Evolutionary conservation across 2,113 vertebrate genomes (phyloP).

Genomic region (Andinoacara biseriatus): DNA sequence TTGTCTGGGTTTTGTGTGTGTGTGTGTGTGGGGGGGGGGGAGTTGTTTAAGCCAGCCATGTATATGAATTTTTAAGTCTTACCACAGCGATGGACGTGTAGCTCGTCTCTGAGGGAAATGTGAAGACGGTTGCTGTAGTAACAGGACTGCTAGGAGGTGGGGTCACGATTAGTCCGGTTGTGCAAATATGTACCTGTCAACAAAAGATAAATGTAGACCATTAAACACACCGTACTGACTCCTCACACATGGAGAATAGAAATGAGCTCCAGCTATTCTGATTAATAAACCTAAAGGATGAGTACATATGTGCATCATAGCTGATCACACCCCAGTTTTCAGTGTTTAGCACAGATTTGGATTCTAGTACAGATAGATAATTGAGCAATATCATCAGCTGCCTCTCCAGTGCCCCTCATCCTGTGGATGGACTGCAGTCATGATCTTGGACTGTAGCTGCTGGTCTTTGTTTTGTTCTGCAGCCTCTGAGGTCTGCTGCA

Average conservation of each 20-base stretch:
- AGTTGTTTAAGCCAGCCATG: background rate
- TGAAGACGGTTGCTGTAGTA: slow-evolving; percentile 92
- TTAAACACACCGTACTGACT: slow-evolving; percentile 19
- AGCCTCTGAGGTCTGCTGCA: background rate
- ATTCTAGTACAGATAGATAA: background rate
- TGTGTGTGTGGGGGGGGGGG: too few species aligned
- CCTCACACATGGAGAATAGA: background rate
- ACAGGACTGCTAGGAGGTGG: slow-evolving; percentile 97
- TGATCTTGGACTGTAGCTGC: background rate
- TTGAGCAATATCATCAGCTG: background rate
- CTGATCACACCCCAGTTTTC: background rate
- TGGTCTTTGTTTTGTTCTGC: background rate
- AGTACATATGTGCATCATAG: background rate
- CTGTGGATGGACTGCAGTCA: background rate
- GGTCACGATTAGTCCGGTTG: slow-evolving; percentile 94
- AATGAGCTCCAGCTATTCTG: background rate
- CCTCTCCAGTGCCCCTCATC: too few species aligned
- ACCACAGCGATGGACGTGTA: slow-evolving; percentile 86
- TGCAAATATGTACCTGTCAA: slow-evolving; percentile 95
- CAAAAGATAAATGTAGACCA: slow-evolving; percentile 13
- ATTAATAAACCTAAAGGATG: background rate
- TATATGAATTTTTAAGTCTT: slow-evolving; percentile 20
- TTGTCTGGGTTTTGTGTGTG: too few species aligned
- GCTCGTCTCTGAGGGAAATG: slow-evolving; percentile 90
- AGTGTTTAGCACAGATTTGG: background rate